Conservation (phyloP, 2,888 invertebrate genomes). For the Julus scanicus region DNA sequence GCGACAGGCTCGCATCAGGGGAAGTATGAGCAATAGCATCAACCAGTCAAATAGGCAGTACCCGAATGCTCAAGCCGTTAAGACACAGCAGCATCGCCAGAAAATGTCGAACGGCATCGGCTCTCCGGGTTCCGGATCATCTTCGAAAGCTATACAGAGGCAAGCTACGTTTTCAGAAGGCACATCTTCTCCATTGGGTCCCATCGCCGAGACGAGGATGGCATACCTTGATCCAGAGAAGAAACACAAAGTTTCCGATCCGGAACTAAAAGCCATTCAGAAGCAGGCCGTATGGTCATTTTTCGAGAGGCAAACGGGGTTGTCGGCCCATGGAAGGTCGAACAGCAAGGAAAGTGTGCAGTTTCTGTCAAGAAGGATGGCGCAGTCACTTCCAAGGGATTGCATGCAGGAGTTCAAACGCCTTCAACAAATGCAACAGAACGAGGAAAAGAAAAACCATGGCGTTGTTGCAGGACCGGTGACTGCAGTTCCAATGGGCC, state of each 20-base stretch:
- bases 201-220: conserved; percentile 27
- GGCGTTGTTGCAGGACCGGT: background rate
- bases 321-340: conserved; percentile 21
- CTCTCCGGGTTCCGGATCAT: background rate
- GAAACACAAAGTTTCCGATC: conserved; percentile 75
- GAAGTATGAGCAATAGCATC: background rate
- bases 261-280: conserved; percentile 82
- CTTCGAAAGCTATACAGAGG: background rate
- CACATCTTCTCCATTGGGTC: background rate
- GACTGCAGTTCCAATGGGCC: background rate
- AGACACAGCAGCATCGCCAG: background rate
- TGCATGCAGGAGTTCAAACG: conserved; percentile 55
- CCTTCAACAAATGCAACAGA: conserved; percentile 51
- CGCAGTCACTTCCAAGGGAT: conserved; percentile 58
- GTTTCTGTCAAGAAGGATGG: conserved; percentile 48
- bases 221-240: conserved; percentile 79
- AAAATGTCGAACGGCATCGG: background rate
- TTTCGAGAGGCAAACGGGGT: conserved; percentile 76
- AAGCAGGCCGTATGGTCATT: conserved; percentile 84
- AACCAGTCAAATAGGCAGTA: background rate
- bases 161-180: background rate
- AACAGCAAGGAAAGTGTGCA: conserved; percentile 37
- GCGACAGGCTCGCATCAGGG: conserved; percentile 70
- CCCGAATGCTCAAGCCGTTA: background rate
- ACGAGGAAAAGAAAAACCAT: conserved; percentile 43